Conservation (phyloP, 2,888 invertebrate species). For the Caenorhabditis drosophilae region DNA sequence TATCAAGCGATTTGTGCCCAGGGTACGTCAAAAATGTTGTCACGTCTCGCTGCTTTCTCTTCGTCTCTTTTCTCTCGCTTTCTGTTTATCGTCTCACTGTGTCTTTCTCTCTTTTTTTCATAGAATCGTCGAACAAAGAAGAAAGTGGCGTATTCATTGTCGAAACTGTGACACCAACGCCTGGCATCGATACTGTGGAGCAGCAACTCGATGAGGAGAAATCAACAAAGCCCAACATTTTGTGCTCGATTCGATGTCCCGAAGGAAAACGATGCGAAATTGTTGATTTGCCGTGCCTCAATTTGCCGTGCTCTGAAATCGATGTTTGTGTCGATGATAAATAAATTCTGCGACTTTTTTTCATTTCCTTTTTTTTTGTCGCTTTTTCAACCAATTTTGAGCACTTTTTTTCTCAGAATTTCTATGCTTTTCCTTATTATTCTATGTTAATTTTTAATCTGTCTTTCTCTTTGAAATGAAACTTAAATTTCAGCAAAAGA, state of each 20-base stretch:
- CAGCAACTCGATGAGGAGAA: neutral
- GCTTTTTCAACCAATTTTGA: too few relatives aligned
- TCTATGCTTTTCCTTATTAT: too few relatives aligned
- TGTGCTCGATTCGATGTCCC: constrained; percentile 7
- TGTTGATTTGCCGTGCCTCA: constrained; percentile 16
- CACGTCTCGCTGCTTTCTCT: neutral
- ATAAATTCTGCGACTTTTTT: neutral
- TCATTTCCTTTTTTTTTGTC: too few relatives aligned
- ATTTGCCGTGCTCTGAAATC: constrained; percentile 6
- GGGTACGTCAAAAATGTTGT: neutral
- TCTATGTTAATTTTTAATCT: neutral
- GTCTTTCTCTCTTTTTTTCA: too few relatives aligned
- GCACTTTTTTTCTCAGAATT: too few relatives aligned
- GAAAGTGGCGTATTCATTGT: neutral
- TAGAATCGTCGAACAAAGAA: too few relatives aligned
- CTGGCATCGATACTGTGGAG: neutral
- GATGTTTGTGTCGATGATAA: constrained; percentile 20
- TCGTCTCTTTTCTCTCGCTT: neutral
- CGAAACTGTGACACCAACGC: neutral
- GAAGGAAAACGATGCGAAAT: constrained; percentile 19
- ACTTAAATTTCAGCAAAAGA: too few relatives aligned
- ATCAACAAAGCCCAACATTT: neutral
- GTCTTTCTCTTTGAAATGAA: too few relatives aligned
- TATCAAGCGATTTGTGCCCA: neutral
- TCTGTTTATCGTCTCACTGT: too few relatives aligned